Conservation (phyloP, 2,797 vertebrate species). For the Periparus ater region DNA sequence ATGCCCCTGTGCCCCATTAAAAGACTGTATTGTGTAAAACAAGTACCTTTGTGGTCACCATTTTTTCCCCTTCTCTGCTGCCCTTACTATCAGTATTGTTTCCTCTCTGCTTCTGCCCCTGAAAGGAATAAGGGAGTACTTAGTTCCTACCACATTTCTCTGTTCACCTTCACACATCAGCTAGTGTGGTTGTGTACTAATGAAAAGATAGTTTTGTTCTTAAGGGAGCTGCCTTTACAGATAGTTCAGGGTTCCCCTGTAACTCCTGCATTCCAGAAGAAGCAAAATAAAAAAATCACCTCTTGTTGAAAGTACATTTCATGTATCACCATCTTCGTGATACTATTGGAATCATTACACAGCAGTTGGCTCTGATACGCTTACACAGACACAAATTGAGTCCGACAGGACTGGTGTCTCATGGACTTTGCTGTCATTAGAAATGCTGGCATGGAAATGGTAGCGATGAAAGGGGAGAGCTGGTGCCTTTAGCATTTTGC, state of each 20-base stretch:
- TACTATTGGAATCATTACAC: conserved; percentile 65
- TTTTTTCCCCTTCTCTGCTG: background rate
- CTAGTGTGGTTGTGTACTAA: background rate
- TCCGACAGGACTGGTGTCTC: conserved; percentile 84
- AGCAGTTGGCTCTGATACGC: conserved; percentile 83
- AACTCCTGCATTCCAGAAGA: background rate
- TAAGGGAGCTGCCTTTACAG: background rate
- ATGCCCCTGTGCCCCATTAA: background rate
- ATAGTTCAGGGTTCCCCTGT: background rate
- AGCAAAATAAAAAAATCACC: conserved; percentile 27
- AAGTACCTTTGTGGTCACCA: background rate
- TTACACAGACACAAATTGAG: conserved; percentile 82
- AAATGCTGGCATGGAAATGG: conserved; percentile 77
- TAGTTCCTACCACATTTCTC: background rate
- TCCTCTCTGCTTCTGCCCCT: background rate
- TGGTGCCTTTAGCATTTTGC: conserved; percentile 49
- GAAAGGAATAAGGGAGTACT: background rate
- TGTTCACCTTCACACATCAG: background rate
- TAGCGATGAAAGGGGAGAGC: conserved; percentile 37
- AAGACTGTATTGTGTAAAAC: background rate
- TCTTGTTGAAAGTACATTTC: conserved; percentile 52
- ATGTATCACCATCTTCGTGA: conserved; percentile 67
- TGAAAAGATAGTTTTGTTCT: background rate
- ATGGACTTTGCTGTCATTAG: conserved; percentile 82
- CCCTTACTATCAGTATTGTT: background rate